phyloP scores from a whole-genome alignment of 2,888 invertebrate genomes.

The Ectropis crepuscularia region DNA sequence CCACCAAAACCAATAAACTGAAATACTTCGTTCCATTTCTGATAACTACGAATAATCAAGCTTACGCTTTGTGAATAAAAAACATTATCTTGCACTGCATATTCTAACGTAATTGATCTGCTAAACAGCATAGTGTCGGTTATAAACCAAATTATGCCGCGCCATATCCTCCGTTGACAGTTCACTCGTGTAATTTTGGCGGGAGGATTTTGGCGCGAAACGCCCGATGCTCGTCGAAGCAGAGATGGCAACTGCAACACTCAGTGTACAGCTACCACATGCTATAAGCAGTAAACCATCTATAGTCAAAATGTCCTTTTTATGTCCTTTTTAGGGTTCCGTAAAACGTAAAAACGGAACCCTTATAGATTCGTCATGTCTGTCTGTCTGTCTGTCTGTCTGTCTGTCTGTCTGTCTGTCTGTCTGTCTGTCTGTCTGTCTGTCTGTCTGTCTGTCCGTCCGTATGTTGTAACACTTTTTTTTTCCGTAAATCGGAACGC shows the following conservation, averaged over 20 bases:
- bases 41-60: too few relatives aligned
- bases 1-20: too few relatives aligned
- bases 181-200: constrained; percentile 82
- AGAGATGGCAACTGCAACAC: constrained; percentile 54
- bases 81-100: background rate
- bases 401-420: too few relatives aligned
- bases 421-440: too few relatives aligned
- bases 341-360: too few relatives aligned
- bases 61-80: background rate
- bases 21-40: too few relatives aligned
- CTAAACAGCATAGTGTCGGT: constrained; percentile 72
- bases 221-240: constrained; percentile 34
- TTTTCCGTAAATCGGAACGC: too few relatives aligned
- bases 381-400: too few relatives aligned
- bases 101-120: constrained; percentile 62
- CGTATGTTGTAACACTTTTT: too few relatives aligned
- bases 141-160: constrained; percentile 84
- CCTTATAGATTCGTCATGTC: too few relatives aligned
- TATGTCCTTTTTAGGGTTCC: too few relatives aligned
- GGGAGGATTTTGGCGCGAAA: constrained; percentile 55
- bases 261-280: constrained; percentile 29
- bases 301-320: background rate
- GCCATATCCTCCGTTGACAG: constrained; percentile 79
- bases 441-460: too few relatives aligned
- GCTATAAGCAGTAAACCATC: constrained; percentile 4